A percentile compares a stretch with the other conserved stretches of the same genome.
These are phyloP conservation scores for Cydia strobilella DNA, from an alignment of 1,140 invertebrate species.

Conservation along the genomic window DNA sequence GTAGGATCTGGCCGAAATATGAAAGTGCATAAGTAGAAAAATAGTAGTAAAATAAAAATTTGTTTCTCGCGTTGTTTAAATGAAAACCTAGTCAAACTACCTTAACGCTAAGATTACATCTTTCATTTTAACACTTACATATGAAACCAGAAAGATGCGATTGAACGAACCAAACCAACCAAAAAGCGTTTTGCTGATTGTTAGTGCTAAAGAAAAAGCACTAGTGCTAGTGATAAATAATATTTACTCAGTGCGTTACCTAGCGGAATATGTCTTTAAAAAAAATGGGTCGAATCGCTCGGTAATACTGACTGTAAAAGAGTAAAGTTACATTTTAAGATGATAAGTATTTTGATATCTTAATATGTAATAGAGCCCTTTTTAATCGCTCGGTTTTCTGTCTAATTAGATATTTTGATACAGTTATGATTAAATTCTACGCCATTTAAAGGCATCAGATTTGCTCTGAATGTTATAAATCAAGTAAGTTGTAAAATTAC, in stretches of 20 bases:
- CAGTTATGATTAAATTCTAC: slow-evolving; percentile 7
- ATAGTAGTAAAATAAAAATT: too few species aligned
- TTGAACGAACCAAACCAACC: too few species aligned
- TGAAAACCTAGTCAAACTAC: not conserved
- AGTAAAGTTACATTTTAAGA: slow-evolving; percentile 7
- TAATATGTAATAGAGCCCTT: not conserved
- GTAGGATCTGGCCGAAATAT: too few species aligned
- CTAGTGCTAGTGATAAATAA: too few species aligned
- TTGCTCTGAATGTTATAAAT: not conserved
- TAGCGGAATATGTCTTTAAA: not conserved
- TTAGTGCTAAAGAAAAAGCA: too few species aligned
- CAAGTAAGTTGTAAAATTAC: not conserved
- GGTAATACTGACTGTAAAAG: not conserved
- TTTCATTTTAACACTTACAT: too few species aligned
- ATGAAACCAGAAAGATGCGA: too few species aligned
- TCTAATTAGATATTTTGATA: not conserved
- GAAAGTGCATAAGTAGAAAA: too few species aligned
- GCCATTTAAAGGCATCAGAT: not conserved
- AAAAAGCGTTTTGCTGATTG: too few species aligned
- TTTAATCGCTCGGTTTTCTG: not conserved
- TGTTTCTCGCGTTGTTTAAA: not conserved
- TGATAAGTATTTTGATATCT: not conserved
- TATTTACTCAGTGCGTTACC: not conserved
- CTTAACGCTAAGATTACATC: too few species aligned
- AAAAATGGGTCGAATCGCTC: not conserved